Evolutionary conservation across 2,797 vertebrate genomes (phyloP).

Genomic region (Anas acuta): DNA sequence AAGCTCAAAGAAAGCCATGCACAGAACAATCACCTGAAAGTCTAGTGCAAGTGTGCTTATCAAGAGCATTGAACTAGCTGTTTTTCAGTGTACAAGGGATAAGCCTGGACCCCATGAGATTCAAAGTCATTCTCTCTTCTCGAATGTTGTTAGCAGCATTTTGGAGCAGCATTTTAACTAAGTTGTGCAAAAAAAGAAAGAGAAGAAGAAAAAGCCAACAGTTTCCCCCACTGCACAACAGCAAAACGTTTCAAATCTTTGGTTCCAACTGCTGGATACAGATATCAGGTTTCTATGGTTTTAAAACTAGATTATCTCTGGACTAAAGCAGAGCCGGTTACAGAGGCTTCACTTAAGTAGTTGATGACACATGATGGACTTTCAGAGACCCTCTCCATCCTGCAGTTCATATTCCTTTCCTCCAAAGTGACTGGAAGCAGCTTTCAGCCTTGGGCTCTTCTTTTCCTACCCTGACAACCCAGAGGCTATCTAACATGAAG

Average conservation of each 20-base stretch:
- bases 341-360: background rate
- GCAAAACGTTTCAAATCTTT: conserved; percentile 35
- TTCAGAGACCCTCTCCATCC: background rate
- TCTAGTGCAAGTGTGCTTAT: background rate
- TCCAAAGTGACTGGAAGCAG: background rate
- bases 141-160: conserved; percentile 8
- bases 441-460: background rate
- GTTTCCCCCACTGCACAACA: background rate
- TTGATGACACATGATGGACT: background rate
- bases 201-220: background rate
- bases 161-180: conserved; percentile 37
- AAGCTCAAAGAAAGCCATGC: background rate
- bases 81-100: background rate
- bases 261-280: background rate
- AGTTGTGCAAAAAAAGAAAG: background rate
- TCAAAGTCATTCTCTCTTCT: background rate
- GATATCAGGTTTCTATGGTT: conserved; percentile 14
- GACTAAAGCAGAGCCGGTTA: background rate
- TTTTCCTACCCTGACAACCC: background rate
- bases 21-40: background rate
- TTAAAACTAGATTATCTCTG: conserved; percentile 3
- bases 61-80: background rate
- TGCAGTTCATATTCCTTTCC: background rate
- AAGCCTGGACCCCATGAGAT: background rate
- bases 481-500: background rate